These are phyloP conservation scores for Corythaixoides concolor DNA, from an alignment of 2,113 vertebrate genomes.

Conservation along the genomic window DNA sequence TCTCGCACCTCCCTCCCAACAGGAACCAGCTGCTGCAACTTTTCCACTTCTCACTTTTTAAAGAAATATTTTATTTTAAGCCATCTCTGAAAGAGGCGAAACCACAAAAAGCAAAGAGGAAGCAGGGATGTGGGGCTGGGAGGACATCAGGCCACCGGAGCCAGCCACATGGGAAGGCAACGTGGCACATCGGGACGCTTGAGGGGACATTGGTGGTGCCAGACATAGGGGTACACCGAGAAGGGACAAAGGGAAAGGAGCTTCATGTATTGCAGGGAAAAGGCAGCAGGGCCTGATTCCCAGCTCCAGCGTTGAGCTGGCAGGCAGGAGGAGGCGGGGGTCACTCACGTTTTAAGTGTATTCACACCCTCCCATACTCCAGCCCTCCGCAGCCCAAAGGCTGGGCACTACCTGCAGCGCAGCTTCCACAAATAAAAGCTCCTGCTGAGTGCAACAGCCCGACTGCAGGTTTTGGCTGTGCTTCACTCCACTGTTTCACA, in stretches of 20 bases:
- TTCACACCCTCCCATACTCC: background rate
- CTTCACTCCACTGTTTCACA: background rate
- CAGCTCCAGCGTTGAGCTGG: background rate
- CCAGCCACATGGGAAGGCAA: background rate
- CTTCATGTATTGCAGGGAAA: background rate
- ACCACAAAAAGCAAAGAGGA: background rate
- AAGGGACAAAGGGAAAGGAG: background rate
- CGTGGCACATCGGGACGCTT: accelerated
- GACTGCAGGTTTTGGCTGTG: background rate
- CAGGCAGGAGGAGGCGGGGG: background rate
- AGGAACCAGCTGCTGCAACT: background rate
- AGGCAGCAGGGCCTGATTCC: background rate
- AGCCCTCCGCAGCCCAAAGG: background rate
- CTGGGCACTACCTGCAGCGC: background rate
- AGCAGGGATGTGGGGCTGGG: background rate
- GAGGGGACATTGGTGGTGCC: background rate
- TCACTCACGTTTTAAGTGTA: background rate
- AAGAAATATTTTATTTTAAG: background rate
- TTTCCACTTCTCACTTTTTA: background rate
- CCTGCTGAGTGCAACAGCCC: accelerated
- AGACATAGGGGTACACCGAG: background rate
- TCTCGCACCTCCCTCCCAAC: background rate
- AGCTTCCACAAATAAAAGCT: background rate
- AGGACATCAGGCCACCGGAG: background rate
- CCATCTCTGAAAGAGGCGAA: background rate